Evolutionary conservation across 2,888 invertebrate species (phyloP), one percentile per base, ranked within the genome.

Genomic region (Gymnoscelis rufifasciata): DNA sequence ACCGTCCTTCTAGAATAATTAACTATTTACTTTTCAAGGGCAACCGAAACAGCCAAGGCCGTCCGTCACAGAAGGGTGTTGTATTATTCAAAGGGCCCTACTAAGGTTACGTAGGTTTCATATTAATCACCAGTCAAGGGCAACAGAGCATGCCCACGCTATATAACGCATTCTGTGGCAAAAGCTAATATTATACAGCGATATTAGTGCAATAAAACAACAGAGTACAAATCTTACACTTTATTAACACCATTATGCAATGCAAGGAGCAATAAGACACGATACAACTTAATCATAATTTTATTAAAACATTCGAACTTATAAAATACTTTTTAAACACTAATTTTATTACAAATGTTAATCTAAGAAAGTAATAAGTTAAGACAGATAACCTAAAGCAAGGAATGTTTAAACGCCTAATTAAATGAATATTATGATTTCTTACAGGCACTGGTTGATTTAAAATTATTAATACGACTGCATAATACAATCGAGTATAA

Each of bases 391-490:
- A 63, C 59, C 63, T 63, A 60, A 59, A 19, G 19, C 60, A 69
- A 62, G 70, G 67, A 77, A 77, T 75, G 71, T 64, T 68, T 50
- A 27, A 29, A 61, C 61, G 54, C 62, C 56, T 58, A 58, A 60
- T 44, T 64, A 65, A 59, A 78, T 83, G 87, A 87, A 87, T 88
- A 87, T 87, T 71, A 74, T 83, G 70, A 68, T 66, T 62, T 40
- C 87, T 86, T 84, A 78, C 87, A 88, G 87, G 87, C 83, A 87
- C 87, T 87, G 87, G 75, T 74, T 53, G 57, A 57, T 66, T 66
- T 65, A 64, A 60, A 65, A 57, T 59, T 57, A 64, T 61, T 48
- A 60, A 54, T 52, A 52, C 19, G 31, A 43, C 19, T 19, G 19
- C 19, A 45, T 47, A 47, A 33, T 52, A 47, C n/a, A n/a, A 40